phyloP scores from a whole-genome alignment of 2,888 invertebrate genomes.

The Trachelus stipa region DNA sequence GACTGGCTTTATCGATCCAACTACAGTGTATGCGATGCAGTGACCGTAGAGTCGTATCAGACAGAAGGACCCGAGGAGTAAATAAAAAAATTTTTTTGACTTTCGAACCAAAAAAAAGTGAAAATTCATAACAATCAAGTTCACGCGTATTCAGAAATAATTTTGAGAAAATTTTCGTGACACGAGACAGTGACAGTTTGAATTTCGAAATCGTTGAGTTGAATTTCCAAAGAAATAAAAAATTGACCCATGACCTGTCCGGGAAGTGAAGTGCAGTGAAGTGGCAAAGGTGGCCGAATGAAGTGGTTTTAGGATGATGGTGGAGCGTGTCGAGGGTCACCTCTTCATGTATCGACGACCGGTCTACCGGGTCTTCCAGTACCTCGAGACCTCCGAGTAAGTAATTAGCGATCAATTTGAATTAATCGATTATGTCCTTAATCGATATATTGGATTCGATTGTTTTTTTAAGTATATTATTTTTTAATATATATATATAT shows the following conservation, averaged over 20 bases:
- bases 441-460: background rate
- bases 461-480: background rate
- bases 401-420: conserved; percentile 58
- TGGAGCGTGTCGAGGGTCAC: conserved; percentile 84
- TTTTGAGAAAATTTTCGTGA: background rate
- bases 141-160: too few species aligned
- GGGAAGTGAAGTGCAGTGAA: background rate
- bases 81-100: too few species aligned
- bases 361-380: conserved; percentile 85
- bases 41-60: too few species aligned
- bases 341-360: conserved; percentile 82
- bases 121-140: too few species aligned
- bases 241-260: conserved; percentile 19
- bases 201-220: background rate
- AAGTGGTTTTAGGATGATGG: conserved; percentile 70
- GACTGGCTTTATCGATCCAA: too few species aligned
- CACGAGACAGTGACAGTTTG: background rate
- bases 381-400: conserved; percentile 80
- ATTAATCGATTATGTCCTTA: background rate
- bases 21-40: too few species aligned
- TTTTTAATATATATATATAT: background rate
- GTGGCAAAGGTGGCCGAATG: conserved; percentile 49
- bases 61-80: too few species aligned
- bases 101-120: too few species aligned
- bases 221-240: background rate